Evolutionary conservation across 2,888 invertebrate genomes (phyloP).

Genomic region (Dynastes grantii): DNA sequence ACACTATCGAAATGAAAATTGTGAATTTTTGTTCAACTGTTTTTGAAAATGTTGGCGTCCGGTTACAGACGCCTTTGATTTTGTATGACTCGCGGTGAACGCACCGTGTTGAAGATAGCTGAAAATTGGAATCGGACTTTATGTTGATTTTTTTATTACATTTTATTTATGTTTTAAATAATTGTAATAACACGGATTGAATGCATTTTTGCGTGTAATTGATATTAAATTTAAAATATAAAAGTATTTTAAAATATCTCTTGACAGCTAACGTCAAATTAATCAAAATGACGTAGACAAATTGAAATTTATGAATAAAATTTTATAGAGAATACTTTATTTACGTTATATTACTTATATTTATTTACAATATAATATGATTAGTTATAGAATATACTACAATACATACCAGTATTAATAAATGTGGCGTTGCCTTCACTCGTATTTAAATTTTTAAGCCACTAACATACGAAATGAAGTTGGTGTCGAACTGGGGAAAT

Average conservation of each 20-base stretch:
- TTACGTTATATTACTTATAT: no score
- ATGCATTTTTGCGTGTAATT: neutral
- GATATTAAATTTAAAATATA: neutral
- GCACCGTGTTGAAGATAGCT: neutral
- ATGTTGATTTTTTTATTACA: neutral
- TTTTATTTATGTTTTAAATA: neutral
- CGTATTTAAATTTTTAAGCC: no score
- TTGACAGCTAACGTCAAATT: neutral
- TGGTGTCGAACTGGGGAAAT: no score
- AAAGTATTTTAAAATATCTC: neutral
- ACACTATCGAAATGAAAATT: conserved; percentile 26
- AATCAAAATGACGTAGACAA: no score
- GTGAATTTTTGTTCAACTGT: conserved; percentile 16
- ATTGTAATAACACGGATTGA: neutral
- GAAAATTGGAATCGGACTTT: neutral
- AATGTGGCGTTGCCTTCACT: no score
- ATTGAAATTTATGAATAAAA: no score
- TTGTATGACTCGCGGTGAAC: neutral
- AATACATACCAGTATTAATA: no score
- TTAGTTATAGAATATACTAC: no score
- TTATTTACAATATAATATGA: no score
- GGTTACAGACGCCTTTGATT: conserved; percentile 20
- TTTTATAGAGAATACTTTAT: no score
- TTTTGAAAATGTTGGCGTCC: neutral
- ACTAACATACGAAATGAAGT: no score